These are phyloP conservation scores for Dasyornis broadbenti DNA, from an alignment of 2,113 vertebrate genomes.

Conservation along the genomic window DNA sequence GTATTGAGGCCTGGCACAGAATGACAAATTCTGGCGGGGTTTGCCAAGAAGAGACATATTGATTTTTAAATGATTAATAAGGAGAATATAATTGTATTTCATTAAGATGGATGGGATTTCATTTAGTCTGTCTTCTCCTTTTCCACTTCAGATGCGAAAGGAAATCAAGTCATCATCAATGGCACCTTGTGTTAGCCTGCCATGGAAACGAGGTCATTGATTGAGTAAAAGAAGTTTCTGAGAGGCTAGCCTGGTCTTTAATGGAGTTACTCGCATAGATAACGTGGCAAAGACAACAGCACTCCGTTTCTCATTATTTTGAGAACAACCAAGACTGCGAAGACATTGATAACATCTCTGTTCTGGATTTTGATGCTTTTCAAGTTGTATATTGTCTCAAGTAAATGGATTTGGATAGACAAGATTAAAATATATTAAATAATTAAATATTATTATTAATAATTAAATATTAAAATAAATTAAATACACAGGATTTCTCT, in stretches of 20 bases:
- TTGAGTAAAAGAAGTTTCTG: slow-evolving; percentile 76
- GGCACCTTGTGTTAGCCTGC: slow-evolving; percentile 87
- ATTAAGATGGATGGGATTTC: slow-evolving; percentile 99
- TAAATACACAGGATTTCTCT: background rate
- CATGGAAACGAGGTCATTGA: slow-evolving; percentile 92
- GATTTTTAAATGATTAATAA: slow-evolving; percentile 99
- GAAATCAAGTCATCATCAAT: slow-evolving; percentile 93
- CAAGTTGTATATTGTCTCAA: background rate
- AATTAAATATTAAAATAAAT: too few relatives aligned
- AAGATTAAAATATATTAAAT: background rate
- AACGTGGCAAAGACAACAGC: slow-evolving; percentile 44
- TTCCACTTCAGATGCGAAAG: slow-evolving; percentile 91
- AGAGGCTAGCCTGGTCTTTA: slow-evolving; percentile 69
- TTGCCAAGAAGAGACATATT: slow-evolving; percentile 97
- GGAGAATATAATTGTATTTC: slow-evolving; percentile 99
- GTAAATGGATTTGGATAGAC: background rate
- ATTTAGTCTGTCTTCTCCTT: slow-evolving; percentile 97
- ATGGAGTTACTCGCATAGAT: slow-evolving; percentile 62
- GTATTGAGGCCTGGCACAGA: slow-evolving; percentile 87
- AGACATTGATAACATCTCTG: background rate
- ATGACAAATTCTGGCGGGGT: slow-evolving; percentile 96
- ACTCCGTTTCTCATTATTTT: background rate
- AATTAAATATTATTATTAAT: too few relatives aligned
- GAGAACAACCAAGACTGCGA: background rate
- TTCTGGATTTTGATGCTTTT: background rate